These are phyloP conservation scores for Pachydiplax longipennis DNA, from an alignment of 2,888 invertebrate genomes.

Conservation along the genomic window DNA sequence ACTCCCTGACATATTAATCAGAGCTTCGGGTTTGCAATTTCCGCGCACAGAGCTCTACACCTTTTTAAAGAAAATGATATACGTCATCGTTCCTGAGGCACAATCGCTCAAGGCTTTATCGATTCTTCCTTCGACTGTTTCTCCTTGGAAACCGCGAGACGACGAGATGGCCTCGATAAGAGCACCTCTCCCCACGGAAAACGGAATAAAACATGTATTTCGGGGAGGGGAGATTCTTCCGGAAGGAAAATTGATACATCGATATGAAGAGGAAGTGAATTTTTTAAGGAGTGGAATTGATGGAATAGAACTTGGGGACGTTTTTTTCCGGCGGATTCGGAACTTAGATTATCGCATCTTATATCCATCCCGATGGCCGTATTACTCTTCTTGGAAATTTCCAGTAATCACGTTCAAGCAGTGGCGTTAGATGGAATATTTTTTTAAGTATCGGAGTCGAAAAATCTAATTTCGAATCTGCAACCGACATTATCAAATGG, in stretches of 20 bases:
- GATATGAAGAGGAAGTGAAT: too few species aligned
- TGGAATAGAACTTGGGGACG: not conserved
- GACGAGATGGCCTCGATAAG: not conserved
- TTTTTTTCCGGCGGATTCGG: too few species aligned
- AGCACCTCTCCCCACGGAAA: not conserved
- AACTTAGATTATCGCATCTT: too few species aligned
- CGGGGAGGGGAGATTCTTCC: not conserved
- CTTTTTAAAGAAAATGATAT: not conserved
- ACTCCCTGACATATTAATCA: not conserved
- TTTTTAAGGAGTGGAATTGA: not conserved
- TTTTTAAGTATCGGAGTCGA: too few species aligned
- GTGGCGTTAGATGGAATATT: too few species aligned
- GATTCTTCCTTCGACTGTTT: too few species aligned
- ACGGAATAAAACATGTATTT: not conserved
- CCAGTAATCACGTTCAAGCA: too few species aligned
- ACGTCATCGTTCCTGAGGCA: not conserved
- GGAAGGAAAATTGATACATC: not conserved
- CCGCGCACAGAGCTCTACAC: not conserved
- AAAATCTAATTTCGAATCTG: too few species aligned
- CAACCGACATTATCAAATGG: too few species aligned
- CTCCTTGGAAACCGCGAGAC: not conserved
- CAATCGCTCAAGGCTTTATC: not conserved
- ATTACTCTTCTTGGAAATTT: too few species aligned
- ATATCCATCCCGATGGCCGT: too few species aligned
- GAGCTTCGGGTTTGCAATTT: not conserved